Evolutionary conservation across 2,797 vertebrate genomes (phyloP), one percentile per base, ranked within the genome.

Genomic region (Hippopotamyrus pictus): DNA sequence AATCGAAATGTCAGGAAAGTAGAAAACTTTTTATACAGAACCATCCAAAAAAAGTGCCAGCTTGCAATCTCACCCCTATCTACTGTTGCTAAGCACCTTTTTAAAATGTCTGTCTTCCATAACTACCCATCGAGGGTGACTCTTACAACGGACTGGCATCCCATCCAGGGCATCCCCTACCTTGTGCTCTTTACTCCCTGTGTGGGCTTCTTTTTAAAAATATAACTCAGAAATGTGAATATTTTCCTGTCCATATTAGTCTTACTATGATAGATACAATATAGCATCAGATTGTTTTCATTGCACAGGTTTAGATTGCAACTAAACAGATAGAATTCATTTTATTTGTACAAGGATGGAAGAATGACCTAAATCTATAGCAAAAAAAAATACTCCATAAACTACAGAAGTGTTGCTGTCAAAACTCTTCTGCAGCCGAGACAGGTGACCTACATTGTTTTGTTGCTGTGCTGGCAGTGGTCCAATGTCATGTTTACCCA

Each of bases 381-480:
- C 12, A 51, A 51, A 51, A 83, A 51, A 83, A 85, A 85, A 51
- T 25, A 50, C 48, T 51, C 41, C 48, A n/a, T 82, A 82, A 46
- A 82, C 41, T 82, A 82, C 86, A 59, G 33, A 33, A 59, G 2
- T 1, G 22, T 57, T 87, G 86, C 51, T 87, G 51, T 29, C 17
- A 53, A 22, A 53, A 86, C 14, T 57, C 53, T 59, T 22, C 33
- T 59, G 82, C 17, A 22, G 8, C 8, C 2, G 22, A 51, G 84
- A 48, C 84, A 86, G 46, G 48, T 51, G 46, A 51, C 51, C 86
- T 59, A 37, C 86, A 51, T 86, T 86, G 83, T 73, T 89, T 82
- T 73, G 57, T n/a, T 86, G 41, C 25, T 41, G 46, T 8, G 14
- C 3, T 86, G 59, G 82, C 82, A 57, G 88, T 46, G 51, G 53